Evolutionary conservation across 2,797 vertebrate genomes (phyloP).

Genomic region (Cyclura pinguis): DNA sequence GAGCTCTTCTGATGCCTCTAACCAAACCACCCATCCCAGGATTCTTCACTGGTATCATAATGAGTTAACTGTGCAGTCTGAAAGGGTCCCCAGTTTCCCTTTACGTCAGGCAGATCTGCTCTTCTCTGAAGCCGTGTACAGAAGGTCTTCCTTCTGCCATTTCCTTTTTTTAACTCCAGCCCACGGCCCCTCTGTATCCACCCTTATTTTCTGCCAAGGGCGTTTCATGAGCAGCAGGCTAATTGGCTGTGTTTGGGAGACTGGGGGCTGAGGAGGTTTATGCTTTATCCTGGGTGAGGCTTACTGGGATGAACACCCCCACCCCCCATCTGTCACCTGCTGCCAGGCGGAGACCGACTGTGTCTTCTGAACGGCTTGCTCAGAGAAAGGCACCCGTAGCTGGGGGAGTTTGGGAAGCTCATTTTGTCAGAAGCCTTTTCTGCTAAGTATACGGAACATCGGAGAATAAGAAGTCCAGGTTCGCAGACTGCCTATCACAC

Average conservation of each 20-base stretch:
- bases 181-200: not conserved
- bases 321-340: slow-evolving; percentile 27
- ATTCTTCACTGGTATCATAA: too few relatives aligned
- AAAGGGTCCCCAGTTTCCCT: not conserved
- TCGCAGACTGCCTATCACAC: not conserved
- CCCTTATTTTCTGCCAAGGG: not conserved
- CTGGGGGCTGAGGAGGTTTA: slow-evolving; percentile 16
- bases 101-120: not conserved
- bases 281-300: slow-evolving; percentile 3
- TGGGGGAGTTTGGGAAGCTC: not conserved
- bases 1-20: too few relatives aligned
- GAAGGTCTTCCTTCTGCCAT: not conserved
- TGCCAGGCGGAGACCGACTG: slow-evolving; percentile 18
- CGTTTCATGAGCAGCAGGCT: not conserved
- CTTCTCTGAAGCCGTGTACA: not conserved
- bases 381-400: not conserved
- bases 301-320: not conserved
- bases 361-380: slow-evolving; percentile 4
- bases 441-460: not conserved
- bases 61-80: not conserved
- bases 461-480: slow-evolving; percentile 3
- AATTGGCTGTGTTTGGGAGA: slow-evolving; percentile 15
- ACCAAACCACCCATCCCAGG: too few relatives aligned
- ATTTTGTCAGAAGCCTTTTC: not conserved
- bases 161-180: not conserved